Evolutionary conservation across 1,140 invertebrate species (phyloP), one percentile per base, ranked within the genome.

Genomic region (Zaprionus camerounensis): DNA sequence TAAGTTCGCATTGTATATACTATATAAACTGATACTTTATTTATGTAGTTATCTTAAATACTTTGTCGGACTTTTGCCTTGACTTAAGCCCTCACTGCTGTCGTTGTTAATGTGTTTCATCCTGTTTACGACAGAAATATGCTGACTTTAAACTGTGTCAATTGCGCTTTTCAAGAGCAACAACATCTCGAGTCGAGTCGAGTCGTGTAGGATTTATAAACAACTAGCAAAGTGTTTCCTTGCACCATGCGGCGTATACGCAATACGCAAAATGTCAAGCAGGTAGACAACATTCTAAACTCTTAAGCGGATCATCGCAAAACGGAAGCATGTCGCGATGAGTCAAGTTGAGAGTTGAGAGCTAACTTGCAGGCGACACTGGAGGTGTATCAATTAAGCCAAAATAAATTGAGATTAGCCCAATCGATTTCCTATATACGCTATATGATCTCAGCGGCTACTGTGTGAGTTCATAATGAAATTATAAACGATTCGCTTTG

Each of bases 381-480:
- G 13, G 72, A 85, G 78, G 78, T 84, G 81, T 81, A 74, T 78
- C 53, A 85, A 81, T 85, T 85, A 71, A 75, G 66, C 65, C 58
- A 80, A 76, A 73, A 71, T 44, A 15, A 41, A 20, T 46, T 11
- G 17, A 67, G 65, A 75, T 70, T 38, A 41, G 51, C 56, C 61
- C 55, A 68, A 85, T 67, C 51, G 63, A 58, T 85, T 82, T 82
- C 75, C 82, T 78, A 82, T 13, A 81, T 41, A 38, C 81, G 58
- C 59, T 51, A 62, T 65, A 79, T 86, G 82, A 86, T 72, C 58
- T 86, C 82, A 80, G 53, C 53, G 46, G 83, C 80, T 86, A 86
- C 77, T 61, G 83, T 82, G 67, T 88, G 83, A 83, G 78, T 76
- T 87, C 73, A 88, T 78, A 67, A 78, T 74, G 53, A 63, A 66